phyloP scores from a whole-genome alignment of 92 coral and sea anemone species.

The Umimayanthus kanabou region DNA sequence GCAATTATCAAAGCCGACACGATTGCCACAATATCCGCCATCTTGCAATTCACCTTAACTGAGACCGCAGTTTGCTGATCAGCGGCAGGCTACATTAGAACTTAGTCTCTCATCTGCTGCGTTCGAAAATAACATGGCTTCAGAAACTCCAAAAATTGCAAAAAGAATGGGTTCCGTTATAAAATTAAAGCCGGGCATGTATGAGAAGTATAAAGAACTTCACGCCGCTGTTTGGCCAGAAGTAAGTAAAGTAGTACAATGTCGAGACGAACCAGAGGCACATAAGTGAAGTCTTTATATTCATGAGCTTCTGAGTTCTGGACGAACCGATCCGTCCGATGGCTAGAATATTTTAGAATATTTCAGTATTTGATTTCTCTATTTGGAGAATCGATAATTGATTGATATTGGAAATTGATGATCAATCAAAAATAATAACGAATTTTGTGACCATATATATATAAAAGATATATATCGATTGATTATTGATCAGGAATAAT shows the following conservation, averaged over 20 bases:
- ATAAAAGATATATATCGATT: no score
- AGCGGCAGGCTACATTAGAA: constrained; percentile 6
- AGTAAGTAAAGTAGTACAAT: constrained; percentile 35
- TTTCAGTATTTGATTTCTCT: neutral
- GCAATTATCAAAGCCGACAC: constrained; percentile 68
- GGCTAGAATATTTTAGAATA: no score
- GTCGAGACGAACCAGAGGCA: no score
- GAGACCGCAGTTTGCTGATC: constrained; percentile 47
- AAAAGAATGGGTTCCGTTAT: constrained; percentile 82
- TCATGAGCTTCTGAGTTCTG: no score
- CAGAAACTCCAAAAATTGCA: constrained; percentile 55
- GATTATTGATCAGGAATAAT: no score
- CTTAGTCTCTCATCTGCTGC: neutral
- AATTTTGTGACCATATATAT: no score
- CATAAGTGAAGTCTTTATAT: no score
- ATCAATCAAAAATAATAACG: no score
- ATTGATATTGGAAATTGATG: no score
- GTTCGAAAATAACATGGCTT: constrained; percentile 1
- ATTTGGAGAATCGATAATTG: no score
- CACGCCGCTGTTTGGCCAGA: constrained; percentile 92
- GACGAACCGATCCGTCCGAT: no score
- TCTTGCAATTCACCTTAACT: constrained; percentile 31
- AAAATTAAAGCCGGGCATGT: constrained; percentile 79
- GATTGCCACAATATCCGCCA: constrained; percentile 73
- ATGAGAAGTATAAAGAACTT: constrained; percentile 76